These are phyloP conservation scores for Strigamia maritima DNA, from an alignment of 2,888 invertebrate species.

Conservation along the genomic window DNA sequence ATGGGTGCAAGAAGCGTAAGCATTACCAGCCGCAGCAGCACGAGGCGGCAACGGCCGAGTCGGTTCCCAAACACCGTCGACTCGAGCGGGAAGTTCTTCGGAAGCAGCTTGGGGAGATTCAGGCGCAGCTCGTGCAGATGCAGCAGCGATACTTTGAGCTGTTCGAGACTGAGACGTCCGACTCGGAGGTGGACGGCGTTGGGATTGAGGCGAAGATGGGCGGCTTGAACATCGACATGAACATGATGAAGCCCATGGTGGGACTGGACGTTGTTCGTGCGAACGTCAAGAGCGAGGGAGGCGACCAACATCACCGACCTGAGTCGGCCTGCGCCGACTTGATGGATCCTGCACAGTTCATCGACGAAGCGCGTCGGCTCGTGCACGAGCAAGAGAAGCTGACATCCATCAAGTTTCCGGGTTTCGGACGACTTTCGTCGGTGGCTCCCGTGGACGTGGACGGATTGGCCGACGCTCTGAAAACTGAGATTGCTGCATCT, in stretches of 20 bases:
- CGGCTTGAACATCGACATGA: not conserved
- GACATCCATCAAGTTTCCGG: conserved; percentile 44
- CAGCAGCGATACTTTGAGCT: conserved; percentile 85
- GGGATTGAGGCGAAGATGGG: conserved; percentile 15
- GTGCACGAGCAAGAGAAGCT: conserved; percentile 74
- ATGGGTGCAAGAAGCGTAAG: conserved; percentile 93
- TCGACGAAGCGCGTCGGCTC: conserved; percentile 72
- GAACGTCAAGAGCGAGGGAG: conserved; percentile 6
- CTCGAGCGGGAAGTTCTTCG: conserved; percentile 65
- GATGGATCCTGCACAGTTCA: conserved; percentile 63
- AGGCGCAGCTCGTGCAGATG: conserved; percentile 85
- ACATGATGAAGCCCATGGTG: not conserved
- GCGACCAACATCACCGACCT: conserved; percentile 4
- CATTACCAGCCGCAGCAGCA: conserved; percentile 93
- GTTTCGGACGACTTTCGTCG: conserved; percentile 51
- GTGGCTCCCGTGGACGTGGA: conserved; percentile 71
- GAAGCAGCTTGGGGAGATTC: conserved; percentile 79
- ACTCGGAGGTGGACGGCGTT: conserved; percentile 39
- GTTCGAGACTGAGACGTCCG: conserved; percentile 64
- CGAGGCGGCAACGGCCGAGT: conserved; percentile 44
- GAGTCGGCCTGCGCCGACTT: conserved; percentile 54
- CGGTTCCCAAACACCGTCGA: conserved; percentile 42
- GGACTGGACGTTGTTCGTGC: not conserved
- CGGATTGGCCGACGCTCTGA: conserved; percentile 83
- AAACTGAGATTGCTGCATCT: conserved; percentile 82